A percentile compares a stretch with the other conserved stretches of the same genome.
Conservation (phyloP, 2,113 vertebrate genomes). For the Hemiprocne comata region DNA sequence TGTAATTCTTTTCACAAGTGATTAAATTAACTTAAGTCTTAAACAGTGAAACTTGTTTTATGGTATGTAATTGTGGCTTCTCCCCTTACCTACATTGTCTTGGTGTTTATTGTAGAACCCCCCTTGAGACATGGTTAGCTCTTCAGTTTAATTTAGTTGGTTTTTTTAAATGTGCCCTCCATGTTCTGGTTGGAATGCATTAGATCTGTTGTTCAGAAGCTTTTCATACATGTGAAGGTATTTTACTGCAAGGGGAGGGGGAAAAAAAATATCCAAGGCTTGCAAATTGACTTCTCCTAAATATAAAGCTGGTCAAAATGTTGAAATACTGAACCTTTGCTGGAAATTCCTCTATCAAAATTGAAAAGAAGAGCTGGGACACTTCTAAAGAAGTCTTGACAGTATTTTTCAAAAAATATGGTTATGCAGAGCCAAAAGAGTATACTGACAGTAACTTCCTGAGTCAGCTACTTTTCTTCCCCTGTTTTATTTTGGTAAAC, state of each 20-base stretch:
- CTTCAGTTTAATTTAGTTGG: not conserved
- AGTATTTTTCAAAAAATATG: not conserved
- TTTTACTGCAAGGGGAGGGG: too few species aligned
- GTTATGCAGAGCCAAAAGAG: not conserved
- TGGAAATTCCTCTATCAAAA: not conserved
- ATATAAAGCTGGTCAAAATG: not conserved
- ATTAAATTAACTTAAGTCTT: not conserved
- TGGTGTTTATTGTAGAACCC: not conserved
- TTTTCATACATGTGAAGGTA: rapidly evolving
- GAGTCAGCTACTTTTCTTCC: not conserved
- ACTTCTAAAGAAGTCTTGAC: not conserved
- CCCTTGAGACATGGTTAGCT: not conserved
- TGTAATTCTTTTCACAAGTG: not conserved
- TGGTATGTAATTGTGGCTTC: not conserved
- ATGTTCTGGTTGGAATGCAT: not conserved
- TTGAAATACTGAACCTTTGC: not conserved
- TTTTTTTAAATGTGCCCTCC: not conserved
- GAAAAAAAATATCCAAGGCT: not conserved
- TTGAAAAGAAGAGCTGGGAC: not conserved
- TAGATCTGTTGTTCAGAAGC: not conserved
- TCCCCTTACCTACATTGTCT: not conserved
- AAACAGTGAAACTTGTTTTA: not conserved
- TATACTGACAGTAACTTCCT: not conserved
- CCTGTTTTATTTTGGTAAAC: not conserved
- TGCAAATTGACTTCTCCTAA: not conserved